Conservation (phyloP, 2,888 invertebrate species). For the Trisateles emortualis region DNA sequence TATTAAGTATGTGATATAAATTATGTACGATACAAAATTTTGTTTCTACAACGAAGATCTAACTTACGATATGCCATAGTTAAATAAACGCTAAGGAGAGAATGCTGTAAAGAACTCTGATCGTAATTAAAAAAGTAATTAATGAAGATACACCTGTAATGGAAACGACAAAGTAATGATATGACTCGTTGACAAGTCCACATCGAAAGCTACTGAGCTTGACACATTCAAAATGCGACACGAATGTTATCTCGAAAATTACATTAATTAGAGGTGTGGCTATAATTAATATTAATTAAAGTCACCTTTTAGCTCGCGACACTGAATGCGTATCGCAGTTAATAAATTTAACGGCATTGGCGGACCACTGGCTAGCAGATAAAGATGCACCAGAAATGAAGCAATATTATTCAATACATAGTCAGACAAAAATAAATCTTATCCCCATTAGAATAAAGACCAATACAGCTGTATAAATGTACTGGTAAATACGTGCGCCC, state of each 20-base stretch:
- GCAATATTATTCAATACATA: conserved; percentile 43
- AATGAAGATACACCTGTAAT: conserved; percentile 22
- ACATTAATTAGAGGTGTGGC: conserved; percentile 86
- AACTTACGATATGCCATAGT: not conserved
- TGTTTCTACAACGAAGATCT: no score
- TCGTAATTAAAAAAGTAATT: conserved; percentile 4
- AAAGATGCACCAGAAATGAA: conserved; percentile 75
- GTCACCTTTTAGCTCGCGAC: conserved; percentile 84
- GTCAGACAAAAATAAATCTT: conserved; percentile 41
- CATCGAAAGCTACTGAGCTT: conserved; percentile 54
- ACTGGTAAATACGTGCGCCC: conserved; percentile 49
- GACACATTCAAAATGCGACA: conserved; percentile 61
- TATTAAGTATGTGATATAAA: no score
- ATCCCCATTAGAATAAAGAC: conserved; percentile 26
- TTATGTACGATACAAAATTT: no score
- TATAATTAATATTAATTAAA: conserved; percentile 86
- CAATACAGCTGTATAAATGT: conserved; percentile 20
- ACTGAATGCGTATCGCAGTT: conserved; percentile 85
- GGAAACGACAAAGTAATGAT: conserved; percentile 22
- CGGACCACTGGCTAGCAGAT: conserved; percentile 75
- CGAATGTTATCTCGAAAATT: conserved; percentile 77
- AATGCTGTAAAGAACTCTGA: not conserved
- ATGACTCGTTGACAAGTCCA: conserved; percentile 29
- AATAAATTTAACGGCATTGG: conserved; percentile 84
- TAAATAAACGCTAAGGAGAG: no score